Evolutionary conservation across 1,140 invertebrate genomes (phyloP), one percentile per base, ranked within the genome.

Genomic region (Gonatopus flavifemur): DNA sequence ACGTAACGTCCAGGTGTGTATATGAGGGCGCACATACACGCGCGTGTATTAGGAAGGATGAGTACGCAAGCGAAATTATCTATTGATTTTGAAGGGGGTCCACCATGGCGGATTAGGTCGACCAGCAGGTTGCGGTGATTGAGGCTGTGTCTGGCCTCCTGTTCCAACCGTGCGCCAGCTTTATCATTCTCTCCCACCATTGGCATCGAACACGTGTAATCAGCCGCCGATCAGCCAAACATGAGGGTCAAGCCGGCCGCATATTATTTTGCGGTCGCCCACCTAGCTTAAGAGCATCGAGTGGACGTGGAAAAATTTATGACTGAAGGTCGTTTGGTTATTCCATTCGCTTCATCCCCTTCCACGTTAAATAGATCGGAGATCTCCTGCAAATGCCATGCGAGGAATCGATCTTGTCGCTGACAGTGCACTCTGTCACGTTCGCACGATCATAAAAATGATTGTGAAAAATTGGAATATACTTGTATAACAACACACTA

Each of bases 121-220:
- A 74, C 69, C 70, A 69, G 70, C 67, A 69, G 71, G 66, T 72
- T 73, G 70, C 66, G 72, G 70, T 74, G 71, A 75, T 74, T 75
- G 71, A 72, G 71, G 67, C 70, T 70, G 64, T 72, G 70, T 74
- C 70, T 70, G 70, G 69, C 63, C 66, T 74, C 70, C 68, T 69
- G 67, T 67, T 66, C 61, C 66, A 62, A 63, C 67, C 67, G 62
- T 71, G 57, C 68, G 62, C 66, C 66, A 64, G 70, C 71, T 74
- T 74, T 74, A 71, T 74, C 70, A 75, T 69, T 58, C 59, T 58
- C 66, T 65, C 66, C 70, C 55, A 52, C 59, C 59, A 57, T 56
- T 63, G 49, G 54, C 59, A 49, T 51, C 55, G 57, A 72, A 76
- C 73, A 75, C 71, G 69, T 75, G 73, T 77, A 75, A 69, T 72